Conservation (phyloP, 2,888 invertebrate species). For the Eucera pruinosa region DNA sequence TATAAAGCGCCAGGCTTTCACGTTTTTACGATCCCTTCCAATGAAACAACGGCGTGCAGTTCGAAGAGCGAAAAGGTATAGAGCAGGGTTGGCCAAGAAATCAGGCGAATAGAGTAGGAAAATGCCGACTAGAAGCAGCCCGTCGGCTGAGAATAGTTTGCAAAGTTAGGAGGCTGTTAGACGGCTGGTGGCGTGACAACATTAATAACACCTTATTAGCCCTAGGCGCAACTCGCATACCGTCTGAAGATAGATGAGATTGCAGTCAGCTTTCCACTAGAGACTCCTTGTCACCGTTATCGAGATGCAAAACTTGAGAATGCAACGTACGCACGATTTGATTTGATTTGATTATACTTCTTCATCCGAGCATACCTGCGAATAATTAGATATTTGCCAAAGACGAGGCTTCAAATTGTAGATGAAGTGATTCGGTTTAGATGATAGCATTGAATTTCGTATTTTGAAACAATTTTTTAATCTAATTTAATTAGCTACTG, state of each 20-base stretch:
- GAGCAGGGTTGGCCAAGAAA: slow-evolving; percentile 45
- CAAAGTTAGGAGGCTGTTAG: slow-evolving; percentile 72
- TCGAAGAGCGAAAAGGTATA: slow-evolving; percentile 17
- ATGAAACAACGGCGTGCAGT: slow-evolving; percentile 32
- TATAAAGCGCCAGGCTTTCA: background rate
- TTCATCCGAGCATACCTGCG: background rate
- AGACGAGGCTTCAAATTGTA: background rate
- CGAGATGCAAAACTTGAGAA: slow-evolving; percentile 50
- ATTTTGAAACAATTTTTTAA: too few relatives aligned
- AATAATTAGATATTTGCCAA: background rate
- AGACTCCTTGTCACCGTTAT: slow-evolving; percentile 45
- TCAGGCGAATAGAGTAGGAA: slow-evolving; percentile 58
- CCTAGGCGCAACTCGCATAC: slow-evolving; percentile 69
- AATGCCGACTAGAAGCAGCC: slow-evolving; percentile 48
- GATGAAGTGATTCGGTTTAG: background rate
- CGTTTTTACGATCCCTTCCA: slow-evolving; percentile 17
- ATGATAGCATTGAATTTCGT: too few relatives aligned
- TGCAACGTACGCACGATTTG: slow-evolving; percentile 35
- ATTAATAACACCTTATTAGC: slow-evolving; percentile 79
- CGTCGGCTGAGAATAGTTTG: slow-evolving; percentile 69
- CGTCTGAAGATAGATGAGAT: slow-evolving; percentile 73
- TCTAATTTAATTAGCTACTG: too few relatives aligned
- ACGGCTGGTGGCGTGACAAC: slow-evolving; percentile 72
- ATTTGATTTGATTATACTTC: slow-evolving; percentile 46
- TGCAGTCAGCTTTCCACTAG: slow-evolving; percentile 66